phyloP scores from a whole-genome alignment of 2,888 invertebrate genomes.

The Synanthedon vespiformis region DNA sequence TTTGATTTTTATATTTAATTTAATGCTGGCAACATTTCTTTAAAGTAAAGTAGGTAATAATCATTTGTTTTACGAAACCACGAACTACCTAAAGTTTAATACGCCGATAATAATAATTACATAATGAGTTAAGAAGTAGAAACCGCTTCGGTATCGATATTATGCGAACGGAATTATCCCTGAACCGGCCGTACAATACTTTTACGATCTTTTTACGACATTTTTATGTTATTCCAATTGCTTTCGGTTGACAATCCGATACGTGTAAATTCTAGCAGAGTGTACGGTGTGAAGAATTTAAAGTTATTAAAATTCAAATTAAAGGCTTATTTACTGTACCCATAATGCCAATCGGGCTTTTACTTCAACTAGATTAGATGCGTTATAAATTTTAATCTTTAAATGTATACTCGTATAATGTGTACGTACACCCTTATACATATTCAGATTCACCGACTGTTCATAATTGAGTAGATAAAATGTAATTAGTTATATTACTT shows the following conservation, averaged over 20 bases:
- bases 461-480: no score
- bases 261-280: conserved; percentile 61
- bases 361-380: not conserved
- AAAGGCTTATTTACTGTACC: conserved; percentile 15
- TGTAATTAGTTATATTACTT: no score
- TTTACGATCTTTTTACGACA: conserved; percentile 62
- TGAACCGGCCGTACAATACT: conserved; percentile 20
- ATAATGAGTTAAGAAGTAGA: conserved; percentile 20
- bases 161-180: conserved; percentile 21
- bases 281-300: conserved; percentile 41
- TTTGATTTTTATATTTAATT: no score
- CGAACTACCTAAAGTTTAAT: conserved; percentile 4
- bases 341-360: conserved; percentile 4
- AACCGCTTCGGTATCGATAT: conserved; percentile 19
- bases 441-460: no score
- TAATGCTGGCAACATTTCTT: no score
- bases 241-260: conserved; percentile 52
- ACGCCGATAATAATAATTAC: conserved; percentile 13
- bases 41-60: not conserved
- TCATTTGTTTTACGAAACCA: not conserved
- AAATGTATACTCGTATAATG: not conserved
- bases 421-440: no score
- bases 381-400: not conserved
- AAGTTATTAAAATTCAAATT: conserved; percentile 58
- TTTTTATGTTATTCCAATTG: conserved; percentile 64